Base-by-base conservation (phyloP, 2,797 vertebrate species). In the Halcyon leucocephala region DNA sequence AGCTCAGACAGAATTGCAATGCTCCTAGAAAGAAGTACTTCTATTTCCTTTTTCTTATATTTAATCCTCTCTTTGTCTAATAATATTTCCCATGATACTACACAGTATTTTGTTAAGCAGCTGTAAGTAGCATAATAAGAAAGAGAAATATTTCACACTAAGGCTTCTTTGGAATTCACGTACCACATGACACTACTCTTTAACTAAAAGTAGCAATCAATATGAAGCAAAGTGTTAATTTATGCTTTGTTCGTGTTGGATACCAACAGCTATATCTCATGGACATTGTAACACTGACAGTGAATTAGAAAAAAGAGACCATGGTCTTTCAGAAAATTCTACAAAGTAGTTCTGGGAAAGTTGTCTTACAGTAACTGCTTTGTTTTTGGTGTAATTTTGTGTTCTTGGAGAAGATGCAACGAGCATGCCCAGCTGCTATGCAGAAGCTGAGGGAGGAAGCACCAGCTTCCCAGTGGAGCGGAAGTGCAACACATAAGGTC, bases 401-500 rank as follows among this genome's bases (percentile, higher is more conserved):
- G 13, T 65, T 70, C 14, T 6, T 20, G 31, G 17, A 42, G 62
- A 39, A 44, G 58, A 24, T 12, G 15, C 11, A 42, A 26, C 14
- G 29, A 42, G 29, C 0, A 1, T 21, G 21, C 4, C 17, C 16
- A 11, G 58, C 29, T 67, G 39, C 15, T 42, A 10, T 29, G 37
- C 58, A 70, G 55, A 60, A 55, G 24, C 39, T 57, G 37, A 33
- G 16, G 25, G 41, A 72, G 3, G n/a, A 71, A 74, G 10, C 41
- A 28, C 8, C 14, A 6, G 21, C 2, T 0, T 6, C 12, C 15
- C 2, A 1, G 17, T 1, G 6, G 49, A 87, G n/a, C 19, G 21
- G 52, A 73, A 39, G 12, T 4, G 2, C 9, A 28, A 12, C 0
- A 0, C 0, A 1, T 24, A 24, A 22, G 14, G 31, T 14, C 33